A percentile compares a stretch with the other conserved stretches of the same genome.
These are phyloP conservation scores for Pseudochirops corinnae DNA, from an alignment of 2,797 vertebrate genomes.

Conservation along the genomic window DNA sequence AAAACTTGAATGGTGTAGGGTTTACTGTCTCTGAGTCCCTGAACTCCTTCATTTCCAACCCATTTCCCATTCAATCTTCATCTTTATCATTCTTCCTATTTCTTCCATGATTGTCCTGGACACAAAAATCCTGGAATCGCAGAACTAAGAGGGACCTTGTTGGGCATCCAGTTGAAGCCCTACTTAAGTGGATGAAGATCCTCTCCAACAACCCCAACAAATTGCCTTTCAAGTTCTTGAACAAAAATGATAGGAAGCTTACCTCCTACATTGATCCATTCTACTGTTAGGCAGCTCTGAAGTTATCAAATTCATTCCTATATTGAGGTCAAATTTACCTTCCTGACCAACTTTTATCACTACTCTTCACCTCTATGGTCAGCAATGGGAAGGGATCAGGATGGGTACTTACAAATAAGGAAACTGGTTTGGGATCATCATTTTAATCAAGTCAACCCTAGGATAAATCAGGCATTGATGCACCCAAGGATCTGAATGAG, in stretches of 20 bases:
- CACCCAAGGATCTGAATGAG: no score
- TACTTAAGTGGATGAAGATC: neutral
- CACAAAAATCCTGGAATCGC: neutral
- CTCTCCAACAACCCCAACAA: neutral
- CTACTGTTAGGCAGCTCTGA: neutral
- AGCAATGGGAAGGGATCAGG: neutral
- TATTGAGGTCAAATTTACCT: neutral
- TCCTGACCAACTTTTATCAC: neutral
- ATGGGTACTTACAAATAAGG: neutral
- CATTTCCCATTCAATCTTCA: neutral
- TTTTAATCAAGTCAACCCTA: neutral
- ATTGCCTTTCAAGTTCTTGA: neutral
- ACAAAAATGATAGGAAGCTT: neutral
- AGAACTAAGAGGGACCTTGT: neutral
- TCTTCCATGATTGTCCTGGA: neutral
- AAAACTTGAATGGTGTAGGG: neutral
- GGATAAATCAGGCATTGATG: neutral
- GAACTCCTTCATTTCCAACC: neutral
- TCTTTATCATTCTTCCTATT: neutral
- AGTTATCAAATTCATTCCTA: neutral
- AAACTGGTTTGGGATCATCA: neutral
- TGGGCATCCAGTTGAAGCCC: neutral
- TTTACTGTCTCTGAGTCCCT: neutral
- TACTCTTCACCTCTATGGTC: neutral
- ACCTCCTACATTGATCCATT: neutral